phyloP scores from a whole-genome alignment of 2,797 vertebrate genomes.

The Sciurus carolinensis region DNA sequence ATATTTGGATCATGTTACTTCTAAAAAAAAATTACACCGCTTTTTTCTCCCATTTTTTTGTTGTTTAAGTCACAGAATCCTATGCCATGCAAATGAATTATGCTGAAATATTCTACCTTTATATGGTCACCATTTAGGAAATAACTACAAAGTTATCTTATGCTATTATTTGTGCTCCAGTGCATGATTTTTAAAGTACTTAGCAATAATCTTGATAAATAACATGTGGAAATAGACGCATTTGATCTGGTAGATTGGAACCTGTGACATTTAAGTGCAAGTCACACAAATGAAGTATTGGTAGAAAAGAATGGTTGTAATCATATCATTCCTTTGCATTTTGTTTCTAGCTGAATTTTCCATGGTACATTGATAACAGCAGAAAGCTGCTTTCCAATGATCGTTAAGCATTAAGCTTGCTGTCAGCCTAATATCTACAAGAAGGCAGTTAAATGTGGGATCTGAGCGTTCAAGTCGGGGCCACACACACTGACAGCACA shows the following conservation, averaged over 20 bases:
- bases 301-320: background rate
- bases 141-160: constrained; percentile 45
- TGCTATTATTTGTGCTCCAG: constrained; percentile 37
- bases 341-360: background rate
- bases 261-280: background rate
- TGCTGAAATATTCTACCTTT: constrained; percentile 27
- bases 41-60: background rate
- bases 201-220: constrained; percentile 13
- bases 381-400: background rate
- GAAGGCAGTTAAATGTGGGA: background rate
- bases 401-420: background rate
- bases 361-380: background rate
- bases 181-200: constrained; percentile 39
- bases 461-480: rapidly evolving
- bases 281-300: background rate
- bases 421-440: background rate
- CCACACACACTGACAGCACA: rapidly evolving
- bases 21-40: background rate
- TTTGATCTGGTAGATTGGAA: background rate
- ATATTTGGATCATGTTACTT: background rate
- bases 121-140: constrained; percentile 42
- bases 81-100: constrained; percentile 28
- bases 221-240: background rate
- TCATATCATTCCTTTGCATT: background rate
- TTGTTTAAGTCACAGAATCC: constrained; percentile 44